Evolutionary conservation across 35 echinoderm and acorn worm species (phyloP).

Genomic region (Heliocidaris tuberculata): DNA sequence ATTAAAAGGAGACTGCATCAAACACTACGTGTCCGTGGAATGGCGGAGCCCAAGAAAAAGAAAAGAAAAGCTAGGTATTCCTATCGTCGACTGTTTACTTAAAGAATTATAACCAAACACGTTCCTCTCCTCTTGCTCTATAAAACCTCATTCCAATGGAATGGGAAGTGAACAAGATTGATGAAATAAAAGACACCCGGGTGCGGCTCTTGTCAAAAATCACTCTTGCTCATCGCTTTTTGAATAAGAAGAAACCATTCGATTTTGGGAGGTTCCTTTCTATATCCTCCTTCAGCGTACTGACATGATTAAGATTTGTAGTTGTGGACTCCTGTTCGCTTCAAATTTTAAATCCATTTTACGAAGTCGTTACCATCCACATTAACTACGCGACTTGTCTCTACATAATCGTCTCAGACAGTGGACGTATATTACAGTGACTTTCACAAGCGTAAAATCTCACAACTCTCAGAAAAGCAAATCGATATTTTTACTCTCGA

Average conservation of each 20-base stretch:
- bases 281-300: background rate
- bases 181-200: background rate
- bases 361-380: background rate
- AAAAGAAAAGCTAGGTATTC: background rate
- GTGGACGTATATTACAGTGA: background rate
- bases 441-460: background rate
- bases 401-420: background rate
- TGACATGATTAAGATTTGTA: background rate
- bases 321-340: background rate
- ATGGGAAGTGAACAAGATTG: background rate
- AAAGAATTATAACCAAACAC: background rate
- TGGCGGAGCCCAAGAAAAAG: background rate
- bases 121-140: background rate
- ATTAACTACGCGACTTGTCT: background rate
- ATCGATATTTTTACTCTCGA: background rate
- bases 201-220: background rate
- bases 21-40: background rate
- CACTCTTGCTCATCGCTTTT: background rate
- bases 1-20: background rate
- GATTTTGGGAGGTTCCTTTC: background rate
- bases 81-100: background rate
- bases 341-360: background rate
- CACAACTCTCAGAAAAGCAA: background rate
- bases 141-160: background rate
- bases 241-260: slow-evolving; percentile 1